Base-by-base conservation (phyloP, 2,888 invertebrate species). In the Pheosia gnoma region DNA sequence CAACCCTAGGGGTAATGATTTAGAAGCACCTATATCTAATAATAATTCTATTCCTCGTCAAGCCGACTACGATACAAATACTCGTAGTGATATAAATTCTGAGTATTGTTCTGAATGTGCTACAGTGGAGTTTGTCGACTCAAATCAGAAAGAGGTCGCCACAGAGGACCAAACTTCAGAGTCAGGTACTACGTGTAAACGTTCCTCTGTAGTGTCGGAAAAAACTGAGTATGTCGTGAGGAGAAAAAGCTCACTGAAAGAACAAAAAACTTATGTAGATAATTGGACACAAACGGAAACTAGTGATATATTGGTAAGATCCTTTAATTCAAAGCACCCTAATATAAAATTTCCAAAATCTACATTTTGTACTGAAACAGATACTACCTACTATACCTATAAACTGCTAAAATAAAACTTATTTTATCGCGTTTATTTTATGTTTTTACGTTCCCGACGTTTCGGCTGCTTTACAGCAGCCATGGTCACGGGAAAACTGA, bases 221-320 rank as follows among this genome's bases (percentile, higher is more conserved):
- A 52, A 38, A 37, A 52, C 43, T 9, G 66, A 62, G 51, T 37
- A 45, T 10, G 8, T 58, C n/a, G 9, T 13, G 3, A 25, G 49
- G 25, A 53, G 57, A 11, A 43, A 58, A 10, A 66, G 47, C 43
- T 13, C 13, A 53, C 10, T 60, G n/a, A 54, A 59, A 52, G 57
- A 62, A 59, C 59, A 36, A 11, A 63, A 53, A 63, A 65, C 9
- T 41, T 43, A 11, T 59, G 49, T 59, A 56, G 77, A 83, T 63
- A 67, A 65, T 3, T 62, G 60, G 57, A 81, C 87, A 3, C 91
- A 91, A 74, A 91, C 90, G 5, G 84, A 84, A 4, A 89, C 87
- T 88, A 80, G 77, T 63, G 77, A 81, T 67, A 57, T 85, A 53
- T 65, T 90, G 79, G 91, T 92, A 81, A 82, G 83, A 43, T 9